Conservation (phyloP, 2,113 vertebrate species). For the Arothron firmamentum region DNA sequence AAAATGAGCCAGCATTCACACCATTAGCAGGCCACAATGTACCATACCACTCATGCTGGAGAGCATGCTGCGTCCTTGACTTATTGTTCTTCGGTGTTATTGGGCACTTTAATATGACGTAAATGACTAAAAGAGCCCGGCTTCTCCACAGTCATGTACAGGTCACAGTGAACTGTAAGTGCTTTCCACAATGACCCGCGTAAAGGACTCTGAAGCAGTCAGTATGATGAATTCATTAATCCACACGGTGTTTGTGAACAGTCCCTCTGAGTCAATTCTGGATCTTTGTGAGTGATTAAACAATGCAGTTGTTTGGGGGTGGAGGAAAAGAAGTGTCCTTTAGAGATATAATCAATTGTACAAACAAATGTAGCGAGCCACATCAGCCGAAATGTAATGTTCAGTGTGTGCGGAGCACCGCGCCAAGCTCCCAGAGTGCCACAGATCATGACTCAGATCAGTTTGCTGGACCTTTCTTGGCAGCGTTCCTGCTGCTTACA, state of each 20-base stretch:
- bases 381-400: slow-evolving; percentile 50
- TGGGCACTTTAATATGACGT: slow-evolving; percentile 41
- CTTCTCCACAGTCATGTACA: slow-evolving; percentile 16
- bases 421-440: slow-evolving; percentile 52
- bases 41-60: slow-evolving; percentile 57
- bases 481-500: slow-evolving; percentile 37
- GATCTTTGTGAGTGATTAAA: slow-evolving; percentile 32
- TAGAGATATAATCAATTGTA: slow-evolving; percentile 60
- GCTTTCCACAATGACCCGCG: slow-evolving; percentile 21
- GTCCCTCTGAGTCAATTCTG: slow-evolving; percentile 28
- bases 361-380: slow-evolving; percentile 48
- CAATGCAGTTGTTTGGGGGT: slow-evolving; percentile 29
- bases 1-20: slow-evolving; percentile 74
- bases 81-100: slow-evolving; percentile 45
- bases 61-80: slow-evolving; percentile 48
- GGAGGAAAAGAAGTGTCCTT: slow-evolving; percentile 19
- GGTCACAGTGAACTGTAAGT: slow-evolving; percentile 4
- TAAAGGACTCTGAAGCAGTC: neutral
- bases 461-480: slow-evolving; percentile 51
- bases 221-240: slow-evolving; percentile 38
- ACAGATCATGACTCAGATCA: slow-evolving; percentile 58
- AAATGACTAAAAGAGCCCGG: slow-evolving; percentile 44
- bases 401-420: slow-evolving; percentile 51
- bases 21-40: slow-evolving; percentile 62
- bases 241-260: slow-evolving; percentile 26